These are phyloP conservation scores for Phoenoteleia sp. DNA, from an alignment of 2,888 invertebrate species.

Conservation along the genomic window DNA sequence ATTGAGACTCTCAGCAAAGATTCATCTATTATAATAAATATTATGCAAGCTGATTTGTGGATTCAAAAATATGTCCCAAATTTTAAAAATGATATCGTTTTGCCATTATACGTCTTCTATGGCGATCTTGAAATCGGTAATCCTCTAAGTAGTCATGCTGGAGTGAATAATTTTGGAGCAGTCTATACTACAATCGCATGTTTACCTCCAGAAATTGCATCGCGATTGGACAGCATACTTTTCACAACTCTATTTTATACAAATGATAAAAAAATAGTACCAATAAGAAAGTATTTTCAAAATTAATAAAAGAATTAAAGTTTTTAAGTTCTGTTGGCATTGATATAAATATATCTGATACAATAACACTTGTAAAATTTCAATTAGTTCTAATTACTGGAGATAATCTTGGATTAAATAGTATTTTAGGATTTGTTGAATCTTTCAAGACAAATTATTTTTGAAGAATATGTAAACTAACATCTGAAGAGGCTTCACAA, in stretches of 20 bases:
- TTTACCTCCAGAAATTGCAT: constrained; percentile 22
- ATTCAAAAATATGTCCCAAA: constrained; percentile 8
- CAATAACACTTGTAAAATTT: constrained; percentile 11
- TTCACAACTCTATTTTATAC: constrained; percentile 24
- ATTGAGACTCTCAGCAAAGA: not conserved
- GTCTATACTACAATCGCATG: constrained; percentile 15
- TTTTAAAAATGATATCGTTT: constrained; percentile 2
- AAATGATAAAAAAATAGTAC: constrained; percentile 20
- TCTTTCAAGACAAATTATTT: not conserved
- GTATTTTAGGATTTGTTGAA: not conserved
- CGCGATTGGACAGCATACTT: constrained; percentile 14
- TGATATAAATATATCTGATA: not conserved
- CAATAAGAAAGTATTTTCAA: constrained; percentile 13
- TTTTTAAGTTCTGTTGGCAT: constrained; percentile 14
- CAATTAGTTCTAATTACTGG: constrained; percentile 15
- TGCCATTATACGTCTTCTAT: constrained; percentile 14
- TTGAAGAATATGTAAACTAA: not conserved
- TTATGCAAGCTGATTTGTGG: constrained; percentile 23
- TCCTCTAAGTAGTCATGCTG: constrained; percentile 9
- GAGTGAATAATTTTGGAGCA: constrained; percentile 12
- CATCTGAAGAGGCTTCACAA: not conserved
- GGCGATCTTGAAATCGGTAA: constrained; percentile 13
- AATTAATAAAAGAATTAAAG: constrained; percentile 33
- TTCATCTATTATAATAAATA: constrained; percentile 3
- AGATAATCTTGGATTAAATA: constrained; percentile 21